Conservation (phyloP, 2,113 vertebrate genomes). For the Epinephelus moara region DNA sequence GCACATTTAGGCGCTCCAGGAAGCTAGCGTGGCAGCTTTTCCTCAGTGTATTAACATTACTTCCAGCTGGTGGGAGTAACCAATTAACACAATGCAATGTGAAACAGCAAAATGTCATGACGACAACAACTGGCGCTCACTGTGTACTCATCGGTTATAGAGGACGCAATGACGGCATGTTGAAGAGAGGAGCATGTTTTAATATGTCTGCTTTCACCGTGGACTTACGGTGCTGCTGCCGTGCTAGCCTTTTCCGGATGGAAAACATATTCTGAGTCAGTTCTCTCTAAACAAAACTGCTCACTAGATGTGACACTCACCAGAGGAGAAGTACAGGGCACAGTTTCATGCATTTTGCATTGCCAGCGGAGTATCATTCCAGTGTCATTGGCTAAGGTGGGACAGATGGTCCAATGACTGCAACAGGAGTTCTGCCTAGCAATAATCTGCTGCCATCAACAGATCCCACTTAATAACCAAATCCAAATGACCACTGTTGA, state of each 20-base stretch:
- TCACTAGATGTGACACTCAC: slow-evolving; percentile 34
- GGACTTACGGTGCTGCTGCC: not conserved
- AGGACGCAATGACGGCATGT: not conserved
- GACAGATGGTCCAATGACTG: slow-evolving; percentile 75
- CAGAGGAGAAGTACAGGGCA: slow-evolving; percentile 12
- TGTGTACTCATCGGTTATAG: not conserved
- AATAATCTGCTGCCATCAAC: slow-evolving; percentile 68
- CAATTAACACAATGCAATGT: slow-evolving; percentile 74
- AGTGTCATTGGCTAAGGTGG: slow-evolving; percentile 65
- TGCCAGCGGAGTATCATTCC: slow-evolving; percentile 44
- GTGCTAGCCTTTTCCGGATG: slow-evolving; percentile 18
- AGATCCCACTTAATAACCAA: slow-evolving; percentile 61
- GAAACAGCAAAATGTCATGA: slow-evolving; percentile 38
- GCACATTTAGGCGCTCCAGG: slow-evolving; percentile 74
- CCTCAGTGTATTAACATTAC: slow-evolving; percentile 78
- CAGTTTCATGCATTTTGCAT: slow-evolving; percentile 60
- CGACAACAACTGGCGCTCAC: not conserved
- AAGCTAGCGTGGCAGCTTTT: slow-evolving; percentile 74
- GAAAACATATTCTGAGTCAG: slow-evolving; percentile 31
- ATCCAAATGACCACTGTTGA: slow-evolving; percentile 48
- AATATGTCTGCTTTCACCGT: not conserved
- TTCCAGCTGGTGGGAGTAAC: slow-evolving; percentile 74
- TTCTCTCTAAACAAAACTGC: slow-evolving; percentile 54
- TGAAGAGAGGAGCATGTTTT: not conserved
- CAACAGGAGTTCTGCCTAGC: slow-evolving; percentile 61